phyloP scores from a whole-genome alignment of 2,797 vertebrate species.

The Sarcophilus harrisii region DNA sequence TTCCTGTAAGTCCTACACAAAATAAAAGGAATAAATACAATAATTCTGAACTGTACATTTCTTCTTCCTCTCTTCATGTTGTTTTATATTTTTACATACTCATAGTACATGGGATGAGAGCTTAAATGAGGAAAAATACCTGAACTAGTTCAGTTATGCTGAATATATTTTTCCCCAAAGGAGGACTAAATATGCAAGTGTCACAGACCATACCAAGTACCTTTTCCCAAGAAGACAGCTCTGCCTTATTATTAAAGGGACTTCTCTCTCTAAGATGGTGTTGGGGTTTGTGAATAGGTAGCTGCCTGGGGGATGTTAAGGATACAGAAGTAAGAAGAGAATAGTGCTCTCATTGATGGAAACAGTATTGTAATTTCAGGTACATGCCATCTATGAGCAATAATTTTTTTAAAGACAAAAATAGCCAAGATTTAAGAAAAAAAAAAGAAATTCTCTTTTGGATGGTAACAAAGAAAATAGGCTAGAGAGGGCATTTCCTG shows the following conservation, averaged over 20 bases:
- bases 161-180: background rate
- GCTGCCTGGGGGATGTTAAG: background rate
- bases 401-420: conserved; percentile 1
- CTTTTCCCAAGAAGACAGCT: conserved; percentile 5
- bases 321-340: conserved; percentile 41
- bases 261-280: background rate
- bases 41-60: background rate
- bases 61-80: background rate
- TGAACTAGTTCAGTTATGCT: background rate
- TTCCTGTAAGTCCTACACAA: background rate
- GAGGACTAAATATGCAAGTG: background rate
- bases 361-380: conserved; percentile 3
- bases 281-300: background rate
- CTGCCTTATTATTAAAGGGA: background rate
- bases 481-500: conserved; percentile 36
- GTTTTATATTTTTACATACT: background rate
- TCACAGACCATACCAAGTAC: background rate
- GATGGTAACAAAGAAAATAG: background rate
- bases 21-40: background rate
- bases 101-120: background rate
- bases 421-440: background rate
- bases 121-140: background rate
- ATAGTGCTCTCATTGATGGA: conserved; percentile 1
- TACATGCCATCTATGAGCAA: background rate
- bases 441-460: conserved; percentile 57